Base-by-base conservation (phyloP, 2,797 vertebrate species). In the Muscicapa comitata region DNA sequence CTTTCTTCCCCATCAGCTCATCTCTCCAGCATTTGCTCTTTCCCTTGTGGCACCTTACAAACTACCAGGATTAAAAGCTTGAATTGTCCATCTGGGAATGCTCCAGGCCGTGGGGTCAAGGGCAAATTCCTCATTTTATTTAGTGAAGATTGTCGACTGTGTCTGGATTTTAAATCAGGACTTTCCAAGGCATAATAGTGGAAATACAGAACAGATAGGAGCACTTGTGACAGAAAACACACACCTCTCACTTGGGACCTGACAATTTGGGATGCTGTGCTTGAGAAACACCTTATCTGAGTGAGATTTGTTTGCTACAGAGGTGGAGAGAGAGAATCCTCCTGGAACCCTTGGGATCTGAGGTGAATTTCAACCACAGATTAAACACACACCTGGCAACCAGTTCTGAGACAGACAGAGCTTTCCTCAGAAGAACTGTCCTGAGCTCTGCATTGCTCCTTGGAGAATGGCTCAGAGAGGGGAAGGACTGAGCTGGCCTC, bases 361-460 rank as follows among this genome's bases (percentile, higher is more conserved):
- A 50, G 14, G 6, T 24, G 53, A 83, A 5, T 20, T 59, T 25
- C 29, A 68, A 2, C 8, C 1, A 0, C 7, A 71, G 45, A 42
- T 53, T 35, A 48, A 79, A n/a, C 40, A 54, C 96, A 40, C 76
- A 97, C 97, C 95, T 83, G 84, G 90, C 90, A n/a, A 97, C 90
- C 79, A 97, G 93, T 17, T 96, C 95, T 1, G 95, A 96, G 74
- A 97, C 96, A 0, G 97, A 96, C 53, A 91, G 72, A 17, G 96
- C 78, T 65, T 86, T 97, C 59, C 85, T 93, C 62, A 95, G 94
- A 11, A 74, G 17, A 51, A 81, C 26, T 43, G 72, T 12, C 86
- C 38, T 66, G 75, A 0, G 9, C 51, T 93, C 89, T 13, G 62
- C 37, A 3, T 33, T 88, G 84, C 62, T 88, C 43, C 81, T 50